Evolutionary conservation across 2,797 vertebrate genomes (phyloP).

Genomic region (Pachyuromys duprasi): DNA sequence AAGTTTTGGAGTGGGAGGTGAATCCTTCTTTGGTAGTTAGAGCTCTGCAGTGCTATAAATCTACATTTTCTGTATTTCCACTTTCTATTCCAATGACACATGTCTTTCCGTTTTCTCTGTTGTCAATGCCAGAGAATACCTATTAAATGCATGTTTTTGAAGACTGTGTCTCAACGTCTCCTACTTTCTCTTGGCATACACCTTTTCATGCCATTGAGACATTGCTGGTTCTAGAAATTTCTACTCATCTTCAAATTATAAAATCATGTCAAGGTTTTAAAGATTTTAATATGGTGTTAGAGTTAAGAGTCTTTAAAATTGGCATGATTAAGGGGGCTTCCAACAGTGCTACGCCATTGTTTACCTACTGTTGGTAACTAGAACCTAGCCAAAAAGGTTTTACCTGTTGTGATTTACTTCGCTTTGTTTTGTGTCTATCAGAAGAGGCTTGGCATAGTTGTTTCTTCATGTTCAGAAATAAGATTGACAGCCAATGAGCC

Average conservation of each 20-base stretch:
- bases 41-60: neutral
- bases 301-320: neutral
- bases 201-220: neutral
- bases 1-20: neutral
- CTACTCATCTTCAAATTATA: neutral
- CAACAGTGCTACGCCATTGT: neutral
- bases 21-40: neutral
- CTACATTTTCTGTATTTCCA: neutral
- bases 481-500: neutral
- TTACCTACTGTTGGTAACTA: neutral
- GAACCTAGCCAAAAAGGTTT: neutral
- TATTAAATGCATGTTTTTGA: neutral
- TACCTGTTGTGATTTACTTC: neutral
- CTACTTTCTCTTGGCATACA: neutral
- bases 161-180: neutral
- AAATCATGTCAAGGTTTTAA: neutral
- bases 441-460: rapidly evolving
- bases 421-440: neutral
- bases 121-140: neutral
- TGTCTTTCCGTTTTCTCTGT: neutral
- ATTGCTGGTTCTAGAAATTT: neutral
- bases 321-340: too few relatives aligned
- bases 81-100: neutral
- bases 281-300: neutral
- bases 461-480: neutral